Evolutionary conservation across 2,888 invertebrate species (phyloP), one percentile per base, ranked within the genome.

Genomic region (Metopia argyrocephala): DNA sequence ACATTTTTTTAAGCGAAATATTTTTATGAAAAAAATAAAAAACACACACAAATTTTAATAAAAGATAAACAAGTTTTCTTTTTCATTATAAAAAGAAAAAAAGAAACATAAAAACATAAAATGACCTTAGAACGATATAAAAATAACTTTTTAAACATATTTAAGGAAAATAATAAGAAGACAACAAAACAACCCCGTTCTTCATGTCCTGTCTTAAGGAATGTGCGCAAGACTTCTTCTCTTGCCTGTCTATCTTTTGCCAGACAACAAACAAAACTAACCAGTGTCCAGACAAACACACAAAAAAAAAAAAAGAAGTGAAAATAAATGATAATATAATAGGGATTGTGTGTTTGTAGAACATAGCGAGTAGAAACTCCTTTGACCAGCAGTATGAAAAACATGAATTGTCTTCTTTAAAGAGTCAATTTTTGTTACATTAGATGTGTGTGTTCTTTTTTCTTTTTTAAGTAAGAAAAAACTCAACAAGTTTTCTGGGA

Each of bases 141-240:
- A 38, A 62, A 62, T 52, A 25, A 71, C 52, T 61, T 62, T 50
- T 45, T 45, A 61, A 38, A 12, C 15, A 38, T 38, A 12, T 38
- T 12, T 12, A 38, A 38, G 38, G 15, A 38, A 38, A 12, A 38
- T 15, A 38, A 15, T 15, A 71, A 4, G 6, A n/a, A 18, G 12
- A 50, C 9, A 28, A 28, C 9, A 74, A 74, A 38, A 57, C 74
- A 66, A 74, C 74, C 74, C 74, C 23, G 18, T 74, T 64, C 21
- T 38, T 1, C 5, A 25, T 38, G 12, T 38, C 9, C 31, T 50
- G 57, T 56, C 23, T 59, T 2, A n/a, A 12, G 65, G 65, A 48
- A 74, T 59, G 50, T 66, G 65, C 74, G 57, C 74, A 74, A 74
- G 57, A 50, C n/a, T n/a, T n/a, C n/a, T 74, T 74, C 25, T 57